Base-by-base conservation (phyloP, 2,888 invertebrate species). In the Cosmia pyralina region DNA sequence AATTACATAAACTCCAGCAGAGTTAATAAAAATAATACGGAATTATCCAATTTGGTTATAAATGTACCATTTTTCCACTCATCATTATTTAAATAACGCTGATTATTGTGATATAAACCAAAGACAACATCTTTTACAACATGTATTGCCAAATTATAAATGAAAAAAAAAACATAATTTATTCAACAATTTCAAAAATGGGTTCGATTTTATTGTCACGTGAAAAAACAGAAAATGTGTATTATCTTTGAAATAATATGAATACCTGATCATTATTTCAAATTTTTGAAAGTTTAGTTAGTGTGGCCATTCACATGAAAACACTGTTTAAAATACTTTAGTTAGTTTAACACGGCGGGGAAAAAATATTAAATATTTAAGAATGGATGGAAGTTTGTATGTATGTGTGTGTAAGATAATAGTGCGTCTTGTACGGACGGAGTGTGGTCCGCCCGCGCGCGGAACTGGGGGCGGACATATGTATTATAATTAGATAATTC, bases 341-440 rank as follows among this genome's bases (percentile, higher is more conserved):
- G 89, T 87, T 82, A 83, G 91, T 88, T 90, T 91, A 91, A 92
- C 92, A 91, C 91, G 93, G 93, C 93, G 93, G 92, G 90, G 89
- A 83, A 85, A 28, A 68, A 78, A 79, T 79, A 79, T 75, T 63
- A 78, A 79, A 82, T 82, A 79, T 82, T 82, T 82, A 77, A 70
- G 64, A 50, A 72, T 71, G 70, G 46, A 65, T 77, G 79, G 79
- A 75, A 77, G 77, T 78, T 75, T 38, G 38, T 38, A 4, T 83
- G 85, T 81, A 69, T 75, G 78, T 81, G 78, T 84, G 86, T 81
- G 75, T 87, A 83, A 84, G 87, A 59, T 82, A 84, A 84, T 75
- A 84, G 79, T 77, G 77, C 77, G 86, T 86, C 84, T 86, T 87
- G 85, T 86, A 84, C 87, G 86, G 87, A 86, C 87, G 72, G 79